These are phyloP conservation scores for Oreochromis aureus DNA, from an alignment of 2,113 vertebrate genomes.

Conservation along the genomic window DNA sequence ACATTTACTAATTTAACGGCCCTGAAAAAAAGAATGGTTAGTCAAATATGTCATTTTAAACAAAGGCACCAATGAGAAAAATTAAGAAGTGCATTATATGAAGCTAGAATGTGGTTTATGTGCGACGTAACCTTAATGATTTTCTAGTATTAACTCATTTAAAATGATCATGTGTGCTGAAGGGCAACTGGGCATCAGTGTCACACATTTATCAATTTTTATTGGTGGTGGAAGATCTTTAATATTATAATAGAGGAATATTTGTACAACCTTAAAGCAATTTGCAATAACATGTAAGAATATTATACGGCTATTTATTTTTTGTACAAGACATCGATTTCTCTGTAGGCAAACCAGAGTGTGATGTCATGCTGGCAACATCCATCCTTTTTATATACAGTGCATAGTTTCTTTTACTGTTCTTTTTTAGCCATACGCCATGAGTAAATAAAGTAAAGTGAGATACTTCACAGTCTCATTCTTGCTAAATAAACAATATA, in stretches of 20 bases:
- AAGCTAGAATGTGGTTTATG: not conserved
- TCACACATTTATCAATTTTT: not conserved
- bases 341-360: not conserved
- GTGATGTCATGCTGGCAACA: not conserved
- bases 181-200: not conserved
- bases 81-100: not conserved
- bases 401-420: not conserved
- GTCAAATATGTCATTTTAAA: not conserved
- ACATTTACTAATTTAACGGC: not conserved
- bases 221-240: not conserved
- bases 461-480: slow-evolving; percentile 1
- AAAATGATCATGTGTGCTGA: not conserved
- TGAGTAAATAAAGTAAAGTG: slow-evolving; percentile 29
- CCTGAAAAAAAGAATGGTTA: not conserved
- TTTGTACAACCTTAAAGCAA: not conserved
- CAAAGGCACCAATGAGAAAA: not conserved
- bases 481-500: slow-evolving; percentile 53
- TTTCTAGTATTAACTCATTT: not conserved
- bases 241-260: not conserved
- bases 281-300: not conserved
- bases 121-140: not conserved
- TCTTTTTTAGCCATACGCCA: slow-evolving; percentile 48
- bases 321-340: not conserved
- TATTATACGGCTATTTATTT: not conserved
- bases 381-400: not conserved